Evolutionary conservation across 2,113 vertebrate species (phyloP), one percentile per base, ranked within the genome.

Genomic region (Boulengeromyrus knoepffleri): DNA sequence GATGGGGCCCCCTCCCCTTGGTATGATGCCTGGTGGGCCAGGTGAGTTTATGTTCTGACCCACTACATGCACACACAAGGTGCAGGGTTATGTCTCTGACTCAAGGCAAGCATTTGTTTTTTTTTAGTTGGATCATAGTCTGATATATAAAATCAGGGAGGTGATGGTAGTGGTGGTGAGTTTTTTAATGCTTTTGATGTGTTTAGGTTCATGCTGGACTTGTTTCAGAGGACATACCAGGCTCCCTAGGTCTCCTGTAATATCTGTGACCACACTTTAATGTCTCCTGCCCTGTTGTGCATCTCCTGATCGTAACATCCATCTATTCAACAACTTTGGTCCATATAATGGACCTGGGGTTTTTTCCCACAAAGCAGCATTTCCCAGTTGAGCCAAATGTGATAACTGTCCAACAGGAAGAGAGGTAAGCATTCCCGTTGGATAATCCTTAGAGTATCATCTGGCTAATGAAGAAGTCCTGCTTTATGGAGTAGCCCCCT

Each of bases 1-100:
- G 97, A 97, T 97, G 96, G 96, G 97, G 24, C 96, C 96, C 0
- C 96, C 96, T 5, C 96, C 96, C 0, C 97, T 96, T 0, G 96
- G 97, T 85, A 97, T 97, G 96, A 97, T 97, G 96, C 96, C 96
- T 0, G 96, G 97, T 0, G 96, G 97, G 91, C 96, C 96, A 17
- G 97, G 97, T 97, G 84, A 95, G 96, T 89, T 42, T 17, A 19
- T n/a, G 49, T 39, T 89, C 80, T 27, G 24, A 85, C 27, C 10
- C 27, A 9, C 24, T 13, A 46, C 85, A 31, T 50, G 15, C n/a
- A 13, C 9, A 27, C 9, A 86, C 31, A 83, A n/a, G 12, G 49
- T 50, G 12, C 49, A 50, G 49, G 49, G 12, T 50, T 50, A 15
- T 24, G 31, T 50, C 36, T 45, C 13, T 42, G 39, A 12, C 2